These are phyloP conservation scores for Thymelicus lineola DNA, from an alignment of 2,888 invertebrate species.

Conservation along the genomic window DNA sequence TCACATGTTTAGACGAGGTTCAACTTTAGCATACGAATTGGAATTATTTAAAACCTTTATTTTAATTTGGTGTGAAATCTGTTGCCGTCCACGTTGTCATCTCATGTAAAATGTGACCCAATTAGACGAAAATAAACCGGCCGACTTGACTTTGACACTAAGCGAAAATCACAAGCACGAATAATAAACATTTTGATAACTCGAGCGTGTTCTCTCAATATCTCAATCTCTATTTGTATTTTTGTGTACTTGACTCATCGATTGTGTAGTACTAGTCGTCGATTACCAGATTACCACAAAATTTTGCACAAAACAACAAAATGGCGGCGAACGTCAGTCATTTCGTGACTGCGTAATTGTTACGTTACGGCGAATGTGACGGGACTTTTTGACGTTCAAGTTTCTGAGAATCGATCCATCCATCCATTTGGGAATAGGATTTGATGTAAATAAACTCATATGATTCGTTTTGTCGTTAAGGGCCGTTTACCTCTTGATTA, in stretches of 20 bases:
- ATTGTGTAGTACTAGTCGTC: neutral
- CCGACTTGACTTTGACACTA: conserved; percentile 38
- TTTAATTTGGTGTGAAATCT: conserved; percentile 9
- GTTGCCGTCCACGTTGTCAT: conserved; percentile 34
- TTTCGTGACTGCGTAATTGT: conserved; percentile 15
- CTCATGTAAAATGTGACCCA: conserved; percentile 43
- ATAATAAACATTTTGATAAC: conserved; percentile 37
- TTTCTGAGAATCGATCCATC: conserved; percentile 2
- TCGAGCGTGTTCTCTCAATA: neutral
- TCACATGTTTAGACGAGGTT: neutral
- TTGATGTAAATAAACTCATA: conserved; percentile 21
- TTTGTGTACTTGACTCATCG: neutral
- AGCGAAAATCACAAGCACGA: conserved; percentile 33
- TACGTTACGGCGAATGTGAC: conserved; percentile 12
- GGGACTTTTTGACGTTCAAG: neutral
- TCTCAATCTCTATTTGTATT: conserved; percentile 9
- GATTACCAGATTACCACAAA: neutral
- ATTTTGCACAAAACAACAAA: conserved; percentile 13
- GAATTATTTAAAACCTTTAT: conserved; percentile 4
- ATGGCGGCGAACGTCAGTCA: conserved; percentile 23
- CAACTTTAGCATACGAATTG: neutral
- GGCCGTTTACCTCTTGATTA: conserved; percentile 21
- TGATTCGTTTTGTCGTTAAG: conserved; percentile 21
- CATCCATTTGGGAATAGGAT: neutral
- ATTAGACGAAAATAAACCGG: conserved; percentile 42